Conservation (phyloP, 2,797 vertebrate genomes). For the Esox lucius region DNA sequence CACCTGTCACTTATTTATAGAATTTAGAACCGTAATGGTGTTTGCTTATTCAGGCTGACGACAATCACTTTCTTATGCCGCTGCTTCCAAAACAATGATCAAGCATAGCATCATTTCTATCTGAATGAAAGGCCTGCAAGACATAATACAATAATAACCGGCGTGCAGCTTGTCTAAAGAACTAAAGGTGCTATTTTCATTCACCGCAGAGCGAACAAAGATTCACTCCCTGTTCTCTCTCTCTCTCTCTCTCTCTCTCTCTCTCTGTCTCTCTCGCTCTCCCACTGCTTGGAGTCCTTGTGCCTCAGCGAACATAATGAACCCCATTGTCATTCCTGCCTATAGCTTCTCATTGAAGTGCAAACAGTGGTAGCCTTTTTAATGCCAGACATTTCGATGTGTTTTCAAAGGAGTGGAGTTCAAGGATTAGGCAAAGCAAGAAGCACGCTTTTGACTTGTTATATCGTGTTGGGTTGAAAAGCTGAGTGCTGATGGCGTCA, state of each 20-base stretch:
- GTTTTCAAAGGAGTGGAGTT: slow-evolving; percentile 35
- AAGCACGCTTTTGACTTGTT: slow-evolving; percentile 26
- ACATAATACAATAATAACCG: slow-evolving; percentile 69
- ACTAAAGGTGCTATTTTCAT: slow-evolving; percentile 54
- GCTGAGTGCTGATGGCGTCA: slow-evolving; percentile 8
- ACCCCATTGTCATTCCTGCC: slow-evolving; percentile 62
- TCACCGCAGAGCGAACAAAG: slow-evolving; percentile 52
- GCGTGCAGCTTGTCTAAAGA: slow-evolving; percentile 60
- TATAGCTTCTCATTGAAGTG: slow-evolving; percentile 51
- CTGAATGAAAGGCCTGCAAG: slow-evolving; percentile 60
- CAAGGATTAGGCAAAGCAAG: slow-evolving; percentile 30
- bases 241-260: slow-evolving; percentile 31
- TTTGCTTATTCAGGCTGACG: slow-evolving; percentile 61
- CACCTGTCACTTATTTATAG: slow-evolving; percentile 58
- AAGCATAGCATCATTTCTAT: slow-evolving; percentile 65
- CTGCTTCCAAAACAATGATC: slow-evolving; percentile 66
- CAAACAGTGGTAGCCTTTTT: not conserved
- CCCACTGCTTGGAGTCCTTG: slow-evolving; percentile 40
- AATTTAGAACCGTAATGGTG: slow-evolving; percentile 55
- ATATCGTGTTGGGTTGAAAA: slow-evolving; percentile 16
- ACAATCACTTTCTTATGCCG: slow-evolving; percentile 52
- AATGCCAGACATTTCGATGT: slow-evolving; percentile 27
- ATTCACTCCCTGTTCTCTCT: slow-evolving; percentile 60
- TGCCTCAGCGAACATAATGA: slow-evolving; percentile 57
- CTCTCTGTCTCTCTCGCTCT: slow-evolving; percentile 22